A percentile compares a stretch with the other conserved stretches of the same genome.
phyloP scores from a whole-genome alignment of 2,888 invertebrate species.

The Melinopterus prodromus region DNA sequence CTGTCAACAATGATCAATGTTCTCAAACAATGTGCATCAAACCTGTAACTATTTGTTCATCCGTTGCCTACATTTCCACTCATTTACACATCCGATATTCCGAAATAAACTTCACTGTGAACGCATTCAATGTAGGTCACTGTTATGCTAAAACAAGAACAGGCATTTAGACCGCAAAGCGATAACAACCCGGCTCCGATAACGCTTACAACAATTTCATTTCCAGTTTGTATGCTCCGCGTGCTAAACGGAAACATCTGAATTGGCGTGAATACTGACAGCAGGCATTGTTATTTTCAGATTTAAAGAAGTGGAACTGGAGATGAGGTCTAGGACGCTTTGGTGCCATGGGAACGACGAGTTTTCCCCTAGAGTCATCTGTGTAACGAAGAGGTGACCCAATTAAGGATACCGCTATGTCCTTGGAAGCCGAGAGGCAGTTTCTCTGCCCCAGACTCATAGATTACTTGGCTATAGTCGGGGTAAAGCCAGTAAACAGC shows the following conservation, averaged over 20 bases:
- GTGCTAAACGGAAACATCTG: neutral
- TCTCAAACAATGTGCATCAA: too few relatives aligned
- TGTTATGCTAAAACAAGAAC: neutral
- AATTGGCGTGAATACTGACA: neutral
- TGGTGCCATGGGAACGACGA: neutral
- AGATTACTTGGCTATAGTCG: conserved; percentile 98
- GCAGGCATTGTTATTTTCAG: conserved; percentile 19
- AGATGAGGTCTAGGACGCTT: conserved; percentile 24
- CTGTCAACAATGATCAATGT: too few relatives aligned
- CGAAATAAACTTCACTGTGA: neutral
- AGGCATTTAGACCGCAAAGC: neutral
- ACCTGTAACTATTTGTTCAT: too few relatives aligned
- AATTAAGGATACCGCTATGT: conserved; percentile 51
- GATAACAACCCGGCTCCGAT: neutral
- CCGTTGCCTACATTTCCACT: too few relatives aligned
- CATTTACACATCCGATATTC: too few relatives aligned
- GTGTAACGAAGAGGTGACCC: conserved; percentile 51
- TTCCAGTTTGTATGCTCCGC: neutral
- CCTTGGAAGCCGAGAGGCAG: conserved; percentile 76
- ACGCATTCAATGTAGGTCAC: neutral
- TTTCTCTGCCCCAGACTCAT: conserved; percentile 86
- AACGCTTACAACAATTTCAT: neutral
- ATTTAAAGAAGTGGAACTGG: conserved; percentile 18
- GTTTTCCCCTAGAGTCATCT: conserved; percentile 18
- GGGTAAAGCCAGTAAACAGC: conserved; percentile 78